Percentiles rank a stretch among this genome's conserved stretches.
These are phyloP conservation scores for Callyntrura sp. DNA, from an alignment of 2,888 invertebrate species.

Conservation along the genomic window DNA sequence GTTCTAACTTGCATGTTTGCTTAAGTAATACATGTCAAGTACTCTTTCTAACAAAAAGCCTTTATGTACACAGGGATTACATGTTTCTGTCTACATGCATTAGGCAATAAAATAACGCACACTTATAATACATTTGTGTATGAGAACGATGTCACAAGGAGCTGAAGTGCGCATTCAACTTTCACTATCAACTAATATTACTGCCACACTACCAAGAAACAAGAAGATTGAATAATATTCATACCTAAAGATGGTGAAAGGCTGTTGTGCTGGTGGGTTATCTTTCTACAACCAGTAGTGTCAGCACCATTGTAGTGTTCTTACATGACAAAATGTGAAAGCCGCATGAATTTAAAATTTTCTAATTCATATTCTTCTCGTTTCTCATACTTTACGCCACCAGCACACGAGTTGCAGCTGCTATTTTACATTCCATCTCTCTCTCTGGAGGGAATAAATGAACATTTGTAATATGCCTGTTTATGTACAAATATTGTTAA, in stretches of 20 bases:
- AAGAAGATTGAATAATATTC: too few relatives aligned
- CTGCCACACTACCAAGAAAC: too few relatives aligned
- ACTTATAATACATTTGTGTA: background rate
- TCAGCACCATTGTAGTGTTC: background rate
- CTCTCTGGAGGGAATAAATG: background rate
- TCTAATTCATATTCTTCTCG: background rate
- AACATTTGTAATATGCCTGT: conserved; percentile 1
- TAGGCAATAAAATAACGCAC: background rate
- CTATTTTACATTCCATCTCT: too few relatives aligned
- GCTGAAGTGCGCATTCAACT: too few relatives aligned
- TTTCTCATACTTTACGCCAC: too few relatives aligned
- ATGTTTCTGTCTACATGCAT: background rate
- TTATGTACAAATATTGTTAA: conserved; percentile 41
- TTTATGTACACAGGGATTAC: conserved; percentile 46
- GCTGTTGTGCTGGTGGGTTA: background rate
- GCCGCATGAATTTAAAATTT: background rate
- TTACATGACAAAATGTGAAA: background rate
- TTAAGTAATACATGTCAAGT: conserved; percentile 55
- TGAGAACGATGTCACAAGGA: background rate
- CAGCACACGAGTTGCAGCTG: too few relatives aligned
- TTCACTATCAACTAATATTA: too few relatives aligned
- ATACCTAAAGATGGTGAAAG: background rate
- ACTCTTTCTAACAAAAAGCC: conserved; percentile 30
- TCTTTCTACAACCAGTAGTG: background rate
- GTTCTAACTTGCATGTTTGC: conserved; percentile 18